Conservation (phyloP, 1,140 invertebrate genomes). For the Planococcus citri region DNA sequence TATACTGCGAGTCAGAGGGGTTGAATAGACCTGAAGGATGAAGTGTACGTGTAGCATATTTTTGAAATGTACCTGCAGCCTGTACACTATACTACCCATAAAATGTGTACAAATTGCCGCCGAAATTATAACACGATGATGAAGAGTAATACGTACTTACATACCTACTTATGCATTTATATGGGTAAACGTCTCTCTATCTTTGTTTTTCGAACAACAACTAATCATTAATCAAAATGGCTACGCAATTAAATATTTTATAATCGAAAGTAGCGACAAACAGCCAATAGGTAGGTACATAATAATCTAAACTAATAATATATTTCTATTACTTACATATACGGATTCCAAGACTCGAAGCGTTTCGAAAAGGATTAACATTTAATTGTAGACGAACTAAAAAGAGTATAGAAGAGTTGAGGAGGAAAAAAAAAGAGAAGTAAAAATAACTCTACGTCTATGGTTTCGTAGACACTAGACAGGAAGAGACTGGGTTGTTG, state of each 20-base stretch:
- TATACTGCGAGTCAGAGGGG: too few relatives aligned
- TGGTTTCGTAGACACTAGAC: too few relatives aligned
- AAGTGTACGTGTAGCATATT: too few relatives aligned
- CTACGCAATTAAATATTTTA: conserved; percentile 8
- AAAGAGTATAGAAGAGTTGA: too few relatives aligned
- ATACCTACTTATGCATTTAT: too few relatives aligned
- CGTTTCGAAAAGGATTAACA: not conserved
- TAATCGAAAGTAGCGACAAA: conserved; percentile 6
- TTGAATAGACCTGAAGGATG: too few relatives aligned
- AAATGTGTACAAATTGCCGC: too few relatives aligned
- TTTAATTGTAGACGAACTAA: not conserved
- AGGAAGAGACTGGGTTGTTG: too few relatives aligned
- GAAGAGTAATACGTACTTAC: too few relatives aligned
- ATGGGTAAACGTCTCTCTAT: not conserved
- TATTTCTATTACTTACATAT: conserved; percentile 8
- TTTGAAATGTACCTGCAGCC: too few relatives aligned
- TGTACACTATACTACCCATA: too few relatives aligned
- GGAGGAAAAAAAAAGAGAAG: not conserved
- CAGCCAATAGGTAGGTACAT: conserved; percentile 6
- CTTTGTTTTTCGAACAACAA: not conserved
- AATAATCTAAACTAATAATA: not conserved
- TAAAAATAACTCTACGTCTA: conserved; percentile 1
- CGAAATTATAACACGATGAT: too few relatives aligned
- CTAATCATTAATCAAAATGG: conserved; percentile 3
- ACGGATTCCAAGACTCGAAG: not conserved